Evolutionary conservation across 2,113 vertebrate species (phyloP), one percentile per base, ranked within the genome.

Genomic region (Girardinichthys multiradiatus): DNA sequence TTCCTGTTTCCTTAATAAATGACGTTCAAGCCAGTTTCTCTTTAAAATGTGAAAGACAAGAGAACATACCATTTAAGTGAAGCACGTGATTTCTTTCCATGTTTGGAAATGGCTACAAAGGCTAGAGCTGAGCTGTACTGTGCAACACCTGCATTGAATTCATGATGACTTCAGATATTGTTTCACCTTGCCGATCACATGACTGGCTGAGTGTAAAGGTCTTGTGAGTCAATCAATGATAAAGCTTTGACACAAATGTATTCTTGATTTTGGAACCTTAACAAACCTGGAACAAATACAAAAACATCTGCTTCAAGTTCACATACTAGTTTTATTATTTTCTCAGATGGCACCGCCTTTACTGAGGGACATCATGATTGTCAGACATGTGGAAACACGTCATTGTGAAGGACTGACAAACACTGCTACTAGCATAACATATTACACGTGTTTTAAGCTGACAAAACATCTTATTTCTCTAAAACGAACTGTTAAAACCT

Each of bases 341-440:
- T 33, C 14, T 30, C 75, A 68, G 71, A 77, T 77, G 80, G 71
- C 87, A 84, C 73, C 2, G 29, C 57, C 72, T 87, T 89, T 89
- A 86, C 80, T 85, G 64, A 71, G 72, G 54, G 54, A 82, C 62
- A 39, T 39, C 64, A 39, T 42, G 77, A 84, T 60, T 81, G 68
- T 87, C 82, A 84, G 54, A 64, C 5, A 27, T 57, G 39, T 64
- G 70, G 58, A 68, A 51, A 69, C 81, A 80, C 26, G 58, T 21
- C n/a, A 27, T 76, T 26, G 8, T 10, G n/a, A 65, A 73, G 31
- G 33, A 69, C 37, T 24, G n/a, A 77, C 30, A 9, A 70, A 72
- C 17, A 63, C 21, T 71, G 74, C 12, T 31, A 57, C 48, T 54
- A n/a, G n/a, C 17, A 54, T 17, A 45, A 45, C 9, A 48, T 19